Percentiles rank a stretch among this genome's conserved stretches.
These are phyloP conservation scores for Chlorops oryzae DNA, from an alignment of 1,140 invertebrate species.

Conservation along the genomic window DNA sequence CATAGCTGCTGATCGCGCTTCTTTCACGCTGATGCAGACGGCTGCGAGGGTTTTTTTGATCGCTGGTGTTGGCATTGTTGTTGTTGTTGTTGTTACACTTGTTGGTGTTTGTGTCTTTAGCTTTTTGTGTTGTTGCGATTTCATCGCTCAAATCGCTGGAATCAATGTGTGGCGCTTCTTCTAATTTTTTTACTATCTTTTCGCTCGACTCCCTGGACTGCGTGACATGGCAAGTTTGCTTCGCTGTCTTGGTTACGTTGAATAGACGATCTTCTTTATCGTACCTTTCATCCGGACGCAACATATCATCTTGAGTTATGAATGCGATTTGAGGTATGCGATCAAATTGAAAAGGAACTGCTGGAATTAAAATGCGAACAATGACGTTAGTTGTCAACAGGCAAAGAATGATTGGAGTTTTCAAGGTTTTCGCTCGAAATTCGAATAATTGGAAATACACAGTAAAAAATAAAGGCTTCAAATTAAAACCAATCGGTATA, in stretches of 20 bases:
- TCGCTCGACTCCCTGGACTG: neutral
- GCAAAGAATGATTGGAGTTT: too few species aligned
- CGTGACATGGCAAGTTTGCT: constrained; percentile 24
- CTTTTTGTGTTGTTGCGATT: neutral
- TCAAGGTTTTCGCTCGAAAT: too few species aligned
- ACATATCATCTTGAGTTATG: constrained; percentile 52
- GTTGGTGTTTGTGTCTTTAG: neutral
- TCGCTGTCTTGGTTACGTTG: constrained; percentile 38
- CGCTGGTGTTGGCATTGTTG: neutral
- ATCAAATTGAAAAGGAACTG: neutral
- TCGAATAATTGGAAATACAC: too few species aligned
- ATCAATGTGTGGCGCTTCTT: constrained; percentile 18
- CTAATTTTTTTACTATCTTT: neutral
- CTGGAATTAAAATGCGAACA: too few species aligned
- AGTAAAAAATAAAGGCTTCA: too few species aligned
- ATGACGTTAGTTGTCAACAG: too few species aligned
- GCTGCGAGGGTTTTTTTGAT: too few species aligned
- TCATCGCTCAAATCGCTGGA: constrained; percentile 5
- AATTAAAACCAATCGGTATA: too few species aligned
- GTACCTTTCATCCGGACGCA: constrained; percentile 62
- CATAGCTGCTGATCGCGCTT: constrained; percentile 21
- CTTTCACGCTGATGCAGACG: too few species aligned
- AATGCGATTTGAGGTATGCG: constrained; percentile 14
- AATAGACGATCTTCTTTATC: constrained; percentile 31
- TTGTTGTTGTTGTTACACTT: neutral